Conservation (phyloP, 1,140 invertebrate species). For the Lasioglossum albipes region DNA sequence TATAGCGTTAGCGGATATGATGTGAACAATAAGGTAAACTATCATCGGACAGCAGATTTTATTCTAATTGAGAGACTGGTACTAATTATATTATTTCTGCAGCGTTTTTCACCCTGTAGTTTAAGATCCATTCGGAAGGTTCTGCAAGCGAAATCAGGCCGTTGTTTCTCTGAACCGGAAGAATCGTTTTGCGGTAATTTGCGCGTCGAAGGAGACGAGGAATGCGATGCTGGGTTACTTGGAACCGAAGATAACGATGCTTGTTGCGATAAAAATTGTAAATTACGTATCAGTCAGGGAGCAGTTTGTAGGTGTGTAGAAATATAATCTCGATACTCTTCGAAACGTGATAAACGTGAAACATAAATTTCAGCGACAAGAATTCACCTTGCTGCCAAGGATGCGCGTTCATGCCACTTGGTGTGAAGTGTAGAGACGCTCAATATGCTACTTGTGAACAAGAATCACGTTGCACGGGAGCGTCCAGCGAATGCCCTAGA, state of each 20-base stretch:
- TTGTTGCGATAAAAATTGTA: conserved; percentile 96
- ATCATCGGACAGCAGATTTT: conserved; percentile 6
- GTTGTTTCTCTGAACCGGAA: conserved; percentile 96
- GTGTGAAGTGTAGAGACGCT: conserved; percentile 91
- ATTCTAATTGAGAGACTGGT: background rate
- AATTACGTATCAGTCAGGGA: conserved; percentile 88
- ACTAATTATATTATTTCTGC: conserved; percentile 64
- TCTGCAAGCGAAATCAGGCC: conserved; percentile 92
- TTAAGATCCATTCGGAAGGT: conserved; percentile 95
- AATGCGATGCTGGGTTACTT: conserved; percentile 95
- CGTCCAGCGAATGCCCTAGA: conserved; percentile 86
- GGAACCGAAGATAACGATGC: conserved; percentile 94
- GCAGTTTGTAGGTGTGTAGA: conserved; percentile 88
- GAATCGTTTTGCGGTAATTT: conserved; percentile 97
- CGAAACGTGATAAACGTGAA: background rate
- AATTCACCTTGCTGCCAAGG: conserved; percentile 96
- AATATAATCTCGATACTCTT: too few relatives aligned
- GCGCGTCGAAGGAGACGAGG: conserved; percentile 95
- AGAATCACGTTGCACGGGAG: conserved; percentile 89
- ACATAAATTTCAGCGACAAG: conserved; percentile 87
- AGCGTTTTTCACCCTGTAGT: conserved; percentile 97
- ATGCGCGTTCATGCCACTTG: conserved; percentile 90
- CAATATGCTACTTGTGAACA: conserved; percentile 94
- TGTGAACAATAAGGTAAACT: conserved; percentile 94
- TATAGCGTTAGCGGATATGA: conserved; percentile 98